These are phyloP conservation scores for Xiphias gladius DNA, from an alignment of 2,113 vertebrate genomes.

Conservation along the genomic window DNA sequence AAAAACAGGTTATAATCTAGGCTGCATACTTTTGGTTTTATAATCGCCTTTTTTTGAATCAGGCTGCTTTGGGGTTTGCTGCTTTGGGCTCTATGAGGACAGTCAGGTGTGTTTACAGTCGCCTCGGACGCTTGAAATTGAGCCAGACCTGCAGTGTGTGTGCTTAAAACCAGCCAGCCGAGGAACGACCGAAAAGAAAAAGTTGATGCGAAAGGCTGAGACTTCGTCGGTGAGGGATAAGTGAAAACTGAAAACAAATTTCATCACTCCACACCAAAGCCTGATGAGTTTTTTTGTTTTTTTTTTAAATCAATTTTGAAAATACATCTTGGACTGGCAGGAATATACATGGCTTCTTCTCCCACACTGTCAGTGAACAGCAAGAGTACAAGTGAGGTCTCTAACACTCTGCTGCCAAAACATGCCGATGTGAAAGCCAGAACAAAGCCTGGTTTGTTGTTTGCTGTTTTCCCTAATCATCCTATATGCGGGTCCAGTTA, in stretches of 20 bases:
- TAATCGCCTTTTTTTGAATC: neutral
- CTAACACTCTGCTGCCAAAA: slow-evolving; percentile 23
- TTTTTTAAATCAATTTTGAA: neutral
- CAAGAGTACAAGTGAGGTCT: slow-evolving; percentile 20
- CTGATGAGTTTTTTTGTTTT: neutral
- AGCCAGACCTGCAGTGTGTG: neutral
- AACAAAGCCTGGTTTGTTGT: slow-evolving; percentile 41
- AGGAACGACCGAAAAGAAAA: neutral
- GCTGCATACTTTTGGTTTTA: slow-evolving; percentile 12
- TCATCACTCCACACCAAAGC: neutral
- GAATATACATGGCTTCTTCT: slow-evolving; percentile 2
- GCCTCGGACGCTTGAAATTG: neutral
- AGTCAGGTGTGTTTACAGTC: slow-evolving; percentile 3
- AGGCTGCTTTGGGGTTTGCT: neutral
- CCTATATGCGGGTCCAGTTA: slow-evolving; percentile 11
- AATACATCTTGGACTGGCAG: slow-evolving; percentile 8
- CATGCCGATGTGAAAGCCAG: neutral
- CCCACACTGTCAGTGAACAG: slow-evolving; percentile 25
- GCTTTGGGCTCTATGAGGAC: neutral
- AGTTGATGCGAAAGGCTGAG: neutral
- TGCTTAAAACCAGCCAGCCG: too few relatives aligned
- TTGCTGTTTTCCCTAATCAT: slow-evolving; percentile 14
- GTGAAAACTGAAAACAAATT: neutral
- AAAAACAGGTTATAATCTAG: slow-evolving; percentile 6
- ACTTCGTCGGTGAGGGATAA: neutral